Evolutionary conservation across 1,140 invertebrate species (phyloP), one percentile per base, ranked within the genome.

Genomic region (Portunus trituberculatus): DNA sequence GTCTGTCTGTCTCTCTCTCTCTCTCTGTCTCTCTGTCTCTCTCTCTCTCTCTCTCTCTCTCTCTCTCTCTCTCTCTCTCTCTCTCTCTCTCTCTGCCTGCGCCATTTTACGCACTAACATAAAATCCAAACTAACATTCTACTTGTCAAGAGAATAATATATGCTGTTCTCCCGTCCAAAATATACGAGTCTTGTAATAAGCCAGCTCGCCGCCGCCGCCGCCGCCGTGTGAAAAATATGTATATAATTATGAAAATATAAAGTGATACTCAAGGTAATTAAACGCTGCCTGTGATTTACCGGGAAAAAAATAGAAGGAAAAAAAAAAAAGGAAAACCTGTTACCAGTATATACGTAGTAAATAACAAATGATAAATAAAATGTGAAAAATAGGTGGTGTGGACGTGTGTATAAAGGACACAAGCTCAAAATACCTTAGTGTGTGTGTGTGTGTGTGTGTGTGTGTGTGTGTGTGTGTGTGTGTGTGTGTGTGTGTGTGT

Each of bases 31-130:
- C 67, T 76, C 67, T 76, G 10, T 76, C 67, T 76, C 67, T 76
- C 67, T 76, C 52, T 39, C 39, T 39, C 39, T 39, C 39, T 39
- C 39, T 39, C 39, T 39, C 39, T 39, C 39, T 39, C 39, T 39
- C 39, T 39, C 39, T 39, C 39, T n/a, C 39, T 59, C 52, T 59
- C 52, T 59, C 52, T 59, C 52, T 59, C 52, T 59, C 52, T n/a
- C 67, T n/a, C 20, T 76, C 7, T 76, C 67, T n/a, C 67, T 76
- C 67, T n/a, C 67, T 76, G 12, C 20, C 67, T 76, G 20, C 25
- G 20, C 67, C 67, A 76, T 76, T 76, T 76, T 25, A 76, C 67
- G 67, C 67, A 76, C 67, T 76, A 76, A 76, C 67, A 76, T 76
- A 76, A 76, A 16, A 25, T n/a, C n/a, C n/a, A 76, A 76, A 76